Conservation (phyloP, 1,140 invertebrate genomes). For the Drosophila carrolli region DNA sequence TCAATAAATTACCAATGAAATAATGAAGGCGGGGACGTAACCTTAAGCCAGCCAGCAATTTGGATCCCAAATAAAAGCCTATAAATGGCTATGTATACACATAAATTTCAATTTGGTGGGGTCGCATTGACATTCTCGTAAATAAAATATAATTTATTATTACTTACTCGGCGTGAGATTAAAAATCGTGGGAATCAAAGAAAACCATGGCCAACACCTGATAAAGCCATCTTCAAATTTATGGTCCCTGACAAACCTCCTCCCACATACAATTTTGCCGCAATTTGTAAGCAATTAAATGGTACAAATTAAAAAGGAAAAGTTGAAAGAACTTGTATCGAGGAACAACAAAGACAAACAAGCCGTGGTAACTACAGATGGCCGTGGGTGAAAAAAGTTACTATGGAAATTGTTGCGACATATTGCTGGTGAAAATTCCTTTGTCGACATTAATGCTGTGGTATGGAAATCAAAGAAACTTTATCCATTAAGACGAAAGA, state of each 20-base stretch:
- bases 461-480: constrained; percentile 12
- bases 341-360: background rate
- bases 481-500: background rate
- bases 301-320: background rate
- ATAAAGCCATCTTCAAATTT: background rate
- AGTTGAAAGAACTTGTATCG: background rate
- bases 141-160: constrained; percentile 60
- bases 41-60: constrained; percentile 11
- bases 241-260: background rate
- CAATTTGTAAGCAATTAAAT: constrained; percentile 10
- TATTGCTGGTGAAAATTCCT: background rate
- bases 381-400: background rate
- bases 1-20: constrained; percentile 30
- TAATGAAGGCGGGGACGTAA: background rate
- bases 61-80: constrained; percentile 5
- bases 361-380: background rate
- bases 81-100: constrained; percentile 50
- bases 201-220: constrained; percentile 13
- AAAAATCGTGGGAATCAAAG: constrained; percentile 8
- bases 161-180: constrained; percentile 16
- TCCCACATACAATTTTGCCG: background rate
- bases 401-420: background rate
- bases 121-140: constrained; percentile 39
- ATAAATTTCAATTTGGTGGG: constrained; percentile 67
- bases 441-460: background rate